phyloP scores from a whole-genome alignment of 1,140 invertebrate genomes.

The Nephila pilipes region DNA sequence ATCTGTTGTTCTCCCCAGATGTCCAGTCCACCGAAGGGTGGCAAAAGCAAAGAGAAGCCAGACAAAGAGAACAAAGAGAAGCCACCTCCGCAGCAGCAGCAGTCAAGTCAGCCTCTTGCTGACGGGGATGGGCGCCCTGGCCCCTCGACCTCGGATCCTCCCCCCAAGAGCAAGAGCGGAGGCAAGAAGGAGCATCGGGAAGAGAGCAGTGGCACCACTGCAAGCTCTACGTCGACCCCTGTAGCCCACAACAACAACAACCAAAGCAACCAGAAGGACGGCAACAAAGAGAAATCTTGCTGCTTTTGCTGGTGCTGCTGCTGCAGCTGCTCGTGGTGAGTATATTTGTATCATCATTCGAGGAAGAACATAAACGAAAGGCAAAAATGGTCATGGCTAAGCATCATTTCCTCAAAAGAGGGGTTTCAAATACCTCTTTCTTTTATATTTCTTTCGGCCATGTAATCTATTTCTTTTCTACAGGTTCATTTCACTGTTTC shows the following conservation, averaged over 20 bases:
- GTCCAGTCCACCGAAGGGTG: constrained; percentile 74
- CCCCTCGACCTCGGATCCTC: constrained; percentile 8
- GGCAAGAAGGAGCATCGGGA: constrained; percentile 3
- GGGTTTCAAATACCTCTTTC: too few relatives aligned
- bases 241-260: constrained; percentile 54
- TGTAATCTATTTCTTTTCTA: too few relatives aligned
- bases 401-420: too few relatives aligned
- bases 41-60: constrained; percentile 33
- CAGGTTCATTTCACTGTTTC: too few relatives aligned
- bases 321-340: constrained; percentile 80
- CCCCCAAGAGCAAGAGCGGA: not conserved
- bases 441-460: too few relatives aligned
- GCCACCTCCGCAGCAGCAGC: not conserved
- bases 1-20: constrained; percentile 7
- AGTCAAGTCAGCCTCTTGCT: not conserved
- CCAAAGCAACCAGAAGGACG: not conserved
- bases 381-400: too few relatives aligned
- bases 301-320: constrained; percentile 81
- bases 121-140: constrained; percentile 37
- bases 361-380: too few relatives aligned
- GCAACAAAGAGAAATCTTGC: constrained; percentile 78
- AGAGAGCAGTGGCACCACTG: constrained; percentile 20
- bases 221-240: not conserved
- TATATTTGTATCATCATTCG: not conserved
- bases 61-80: constrained; percentile 1